Conservation (phyloP, 2,113 vertebrate species). For the Charina bottae region DNA sequence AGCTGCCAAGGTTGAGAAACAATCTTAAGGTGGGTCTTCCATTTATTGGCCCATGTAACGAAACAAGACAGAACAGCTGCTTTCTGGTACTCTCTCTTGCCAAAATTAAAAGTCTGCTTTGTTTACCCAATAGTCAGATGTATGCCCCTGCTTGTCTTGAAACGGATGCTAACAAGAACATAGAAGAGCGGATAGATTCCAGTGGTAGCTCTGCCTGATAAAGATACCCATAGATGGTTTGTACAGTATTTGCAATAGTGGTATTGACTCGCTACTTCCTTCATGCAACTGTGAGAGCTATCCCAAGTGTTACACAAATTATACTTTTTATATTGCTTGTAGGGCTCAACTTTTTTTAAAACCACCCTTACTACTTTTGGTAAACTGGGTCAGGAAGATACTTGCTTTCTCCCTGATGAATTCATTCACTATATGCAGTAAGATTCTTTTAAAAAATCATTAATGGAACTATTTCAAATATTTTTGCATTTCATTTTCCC, state of each 20-base stretch:
- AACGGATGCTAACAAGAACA: background rate
- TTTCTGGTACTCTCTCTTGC: background rate
- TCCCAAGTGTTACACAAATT: background rate
- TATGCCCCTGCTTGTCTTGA: background rate
- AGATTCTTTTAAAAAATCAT: background rate
- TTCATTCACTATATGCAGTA: background rate
- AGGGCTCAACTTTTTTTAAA: background rate
- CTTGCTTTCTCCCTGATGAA: background rate
- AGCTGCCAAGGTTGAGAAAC: background rate
- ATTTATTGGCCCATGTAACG: background rate
- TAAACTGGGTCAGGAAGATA: background rate
- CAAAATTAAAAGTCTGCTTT: background rate
- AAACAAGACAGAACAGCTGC: background rate
- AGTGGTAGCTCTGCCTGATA: background rate
- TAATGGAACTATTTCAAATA: background rate
- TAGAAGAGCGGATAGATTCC: background rate
- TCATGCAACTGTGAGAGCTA: background rate
- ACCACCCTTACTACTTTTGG: background rate
- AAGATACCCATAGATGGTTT: background rate
- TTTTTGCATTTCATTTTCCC: background rate
- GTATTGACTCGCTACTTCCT: background rate
- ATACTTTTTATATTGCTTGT: background rate
- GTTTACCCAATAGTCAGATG: background rate
- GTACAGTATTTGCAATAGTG: background rate
- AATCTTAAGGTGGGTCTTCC: background rate